Evolutionary conservation across 2,888 invertebrate genomes (phyloP), one percentile per base, ranked within the genome.

Genomic region (Octonoba sinensis): DNA sequence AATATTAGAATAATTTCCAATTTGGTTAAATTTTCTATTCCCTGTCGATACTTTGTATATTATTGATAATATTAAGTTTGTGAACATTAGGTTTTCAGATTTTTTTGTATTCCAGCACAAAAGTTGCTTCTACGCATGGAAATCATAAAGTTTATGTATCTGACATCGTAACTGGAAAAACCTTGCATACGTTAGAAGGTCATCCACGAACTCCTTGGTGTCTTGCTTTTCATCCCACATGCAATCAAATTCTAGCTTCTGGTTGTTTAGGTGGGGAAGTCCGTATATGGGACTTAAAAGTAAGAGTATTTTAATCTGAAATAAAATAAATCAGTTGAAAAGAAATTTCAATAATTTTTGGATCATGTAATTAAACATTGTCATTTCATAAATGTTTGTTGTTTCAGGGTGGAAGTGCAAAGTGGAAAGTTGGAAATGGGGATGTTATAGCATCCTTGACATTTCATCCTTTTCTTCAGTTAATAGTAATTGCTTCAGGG

Each of bases 181-280:
- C 94, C 87, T 91, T 94, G 27, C 92, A 92, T 86, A 93, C 93
- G 54, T 88, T 96, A 72, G 91, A 92, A 51, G 95, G 95, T 0
- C 96, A 96, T 89, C 95, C 95, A 1, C 91, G 96, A 49, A 96
- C 95, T 16, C 96, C 96, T 0, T 96, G 96, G 96, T 95, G 95
- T 87, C 92, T 96, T 69, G 94, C 94, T 57, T 96, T 95, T 88
- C 96, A 96, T 89, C 95, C 95, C 0, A 92, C 93, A 11, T 93
- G 92, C 78, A 93, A 93, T 87, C 93, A 95, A 87, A 92, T 96
- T 67, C 91, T 96, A 62, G 96, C 95, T 36, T 94, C 95, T 1
- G 96, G 96, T 0, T 96, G 96, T 88, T 91, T 96, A 0, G 95
- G 93, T 11, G 96, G 96, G 12, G 94, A 95, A 91, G 95, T 96